These are phyloP conservation scores for Galemys pyrenaicus DNA, from an alignment of 2,113 vertebrate genomes.

Conservation along the genomic window DNA sequence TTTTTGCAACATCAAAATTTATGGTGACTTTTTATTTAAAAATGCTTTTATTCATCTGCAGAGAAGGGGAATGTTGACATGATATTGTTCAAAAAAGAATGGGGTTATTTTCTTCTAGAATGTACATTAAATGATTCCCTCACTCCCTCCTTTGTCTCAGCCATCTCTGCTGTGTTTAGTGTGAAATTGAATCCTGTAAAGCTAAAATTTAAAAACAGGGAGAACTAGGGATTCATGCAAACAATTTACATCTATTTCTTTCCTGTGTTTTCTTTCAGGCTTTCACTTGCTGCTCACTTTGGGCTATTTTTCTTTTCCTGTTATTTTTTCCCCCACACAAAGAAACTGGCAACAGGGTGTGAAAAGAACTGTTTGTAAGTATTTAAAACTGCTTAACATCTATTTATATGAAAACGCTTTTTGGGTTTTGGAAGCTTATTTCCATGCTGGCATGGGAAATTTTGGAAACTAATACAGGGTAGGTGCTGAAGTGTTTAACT, in stretches of 20 bases:
- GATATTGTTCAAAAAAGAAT: constrained; percentile 67
- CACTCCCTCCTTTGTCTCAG: constrained; percentile 49
- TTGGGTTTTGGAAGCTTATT: constrained; percentile 54
- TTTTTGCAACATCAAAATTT: constrained; percentile 70
- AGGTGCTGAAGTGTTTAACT: constrained; percentile 48
- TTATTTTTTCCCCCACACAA: background rate
- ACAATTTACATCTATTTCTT: constrained; percentile 39
- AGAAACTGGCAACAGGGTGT: constrained; percentile 45
- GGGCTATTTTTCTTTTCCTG: constrained; percentile 47
- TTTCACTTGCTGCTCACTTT: constrained; percentile 53
- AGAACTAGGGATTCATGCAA: constrained; percentile 11
- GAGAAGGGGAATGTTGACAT: constrained; percentile 53
- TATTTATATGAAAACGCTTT: constrained; percentile 22
- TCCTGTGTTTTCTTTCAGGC: constrained; percentile 55
- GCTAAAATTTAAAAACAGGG: constrained; percentile 40
- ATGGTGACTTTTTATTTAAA: constrained; percentile 69
- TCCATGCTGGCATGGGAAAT: constrained; percentile 34
- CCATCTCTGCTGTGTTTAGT: constrained; percentile 40
- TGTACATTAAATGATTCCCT: background rate
- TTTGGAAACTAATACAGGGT: constrained; percentile 21
- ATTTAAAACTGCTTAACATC: constrained; percentile 58
- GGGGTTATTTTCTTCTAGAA: constrained; percentile 59
- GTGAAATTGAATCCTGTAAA: constrained; percentile 62
- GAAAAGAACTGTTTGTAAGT: constrained; percentile 54
- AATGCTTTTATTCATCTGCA: constrained; percentile 60